These are phyloP conservation scores for Drosophila paucipuncta DNA, from an alignment of 2,888 invertebrate genomes.

Conservation along the genomic window DNA sequence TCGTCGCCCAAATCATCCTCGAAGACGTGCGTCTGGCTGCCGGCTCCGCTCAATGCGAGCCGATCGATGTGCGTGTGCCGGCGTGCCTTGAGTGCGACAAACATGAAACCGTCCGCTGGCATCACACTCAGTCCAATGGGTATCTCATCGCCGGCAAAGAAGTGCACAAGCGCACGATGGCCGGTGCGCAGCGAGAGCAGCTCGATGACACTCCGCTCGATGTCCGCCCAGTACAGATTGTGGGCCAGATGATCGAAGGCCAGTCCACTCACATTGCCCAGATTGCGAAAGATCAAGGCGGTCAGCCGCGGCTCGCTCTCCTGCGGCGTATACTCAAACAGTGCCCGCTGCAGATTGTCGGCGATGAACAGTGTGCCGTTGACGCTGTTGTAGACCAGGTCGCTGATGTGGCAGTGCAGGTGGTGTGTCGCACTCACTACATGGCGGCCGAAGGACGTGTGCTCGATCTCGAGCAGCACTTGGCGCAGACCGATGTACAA, in stretches of 20 bases:
- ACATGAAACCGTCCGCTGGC: conserved; percentile 86
- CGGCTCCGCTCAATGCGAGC: conserved; percentile 89
- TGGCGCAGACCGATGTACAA: conserved; percentile 87
- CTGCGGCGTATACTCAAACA: conserved; percentile 84
- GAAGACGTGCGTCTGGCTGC: conserved; percentile 82
- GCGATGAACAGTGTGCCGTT: conserved; percentile 86
- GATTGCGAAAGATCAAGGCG: conserved; percentile 84
- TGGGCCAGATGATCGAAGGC: conserved; percentile 90
- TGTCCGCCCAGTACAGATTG: conserved; percentile 91
- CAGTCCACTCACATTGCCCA: conserved; percentile 87
- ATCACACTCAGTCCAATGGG: conserved; percentile 90
- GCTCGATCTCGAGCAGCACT: conserved; percentile 88
- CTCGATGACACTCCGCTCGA: conserved; percentile 88
- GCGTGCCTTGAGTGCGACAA: conserved; percentile 87
- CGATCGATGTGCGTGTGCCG: conserved; percentile 88
- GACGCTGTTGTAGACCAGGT: conserved; percentile 89
- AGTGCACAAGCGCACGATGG: conserved; percentile 87
- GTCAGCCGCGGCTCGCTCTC: conserved; percentile 6
- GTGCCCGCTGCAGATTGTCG: conserved; percentile 86
- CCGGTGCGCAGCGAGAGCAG: conserved; percentile 88
- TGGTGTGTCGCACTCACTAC: conserved; percentile 86
- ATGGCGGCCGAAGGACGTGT: conserved; percentile 89
- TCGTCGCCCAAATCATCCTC: conserved; percentile 84
- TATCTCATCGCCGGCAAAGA: conserved; percentile 87
- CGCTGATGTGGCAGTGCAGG: conserved; percentile 87